A percentile compares a stretch with the other conserved stretches of the same genome.
Conservation (phyloP, 2,797 vertebrate genomes). For the Spizella passerina region DNA sequence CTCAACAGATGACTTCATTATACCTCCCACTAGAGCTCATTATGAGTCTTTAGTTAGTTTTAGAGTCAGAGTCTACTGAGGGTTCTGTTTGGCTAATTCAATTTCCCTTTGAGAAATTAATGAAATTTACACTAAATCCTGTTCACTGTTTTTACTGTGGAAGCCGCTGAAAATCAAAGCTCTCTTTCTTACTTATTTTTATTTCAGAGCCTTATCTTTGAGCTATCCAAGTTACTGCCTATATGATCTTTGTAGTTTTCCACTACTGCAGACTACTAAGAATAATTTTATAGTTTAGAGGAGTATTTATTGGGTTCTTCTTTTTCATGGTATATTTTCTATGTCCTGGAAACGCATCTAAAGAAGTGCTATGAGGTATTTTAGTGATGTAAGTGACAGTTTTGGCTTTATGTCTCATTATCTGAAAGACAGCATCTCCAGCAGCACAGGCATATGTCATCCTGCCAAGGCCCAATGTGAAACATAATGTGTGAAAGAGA, state of each 20-base stretch:
- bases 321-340: neutral
- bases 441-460: constrained; percentile 1
- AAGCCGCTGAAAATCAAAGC: neutral
- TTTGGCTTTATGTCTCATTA: neutral
- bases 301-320: neutral
- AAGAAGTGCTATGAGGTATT: neutral
- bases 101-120: neutral
- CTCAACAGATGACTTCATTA: neutral
- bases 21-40: neutral
- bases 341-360: neutral
- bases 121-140: neutral
- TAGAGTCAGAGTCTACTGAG: neutral
- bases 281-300: neutral
- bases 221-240: neutral
- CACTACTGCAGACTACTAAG: neutral
- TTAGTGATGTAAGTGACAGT: neutral
- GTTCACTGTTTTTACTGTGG: neutral
- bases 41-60: neutral
- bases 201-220: neutral
- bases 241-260: neutral
- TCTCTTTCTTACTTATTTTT: neutral
- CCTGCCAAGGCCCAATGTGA: constrained; percentile 17
- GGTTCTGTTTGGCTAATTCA: neutral
- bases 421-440: constrained; percentile 11
- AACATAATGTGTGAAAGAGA: constrained; percentile 37